Conservation (phyloP, 2,113 vertebrate species). For the Pluvianellus socialis region DNA sequence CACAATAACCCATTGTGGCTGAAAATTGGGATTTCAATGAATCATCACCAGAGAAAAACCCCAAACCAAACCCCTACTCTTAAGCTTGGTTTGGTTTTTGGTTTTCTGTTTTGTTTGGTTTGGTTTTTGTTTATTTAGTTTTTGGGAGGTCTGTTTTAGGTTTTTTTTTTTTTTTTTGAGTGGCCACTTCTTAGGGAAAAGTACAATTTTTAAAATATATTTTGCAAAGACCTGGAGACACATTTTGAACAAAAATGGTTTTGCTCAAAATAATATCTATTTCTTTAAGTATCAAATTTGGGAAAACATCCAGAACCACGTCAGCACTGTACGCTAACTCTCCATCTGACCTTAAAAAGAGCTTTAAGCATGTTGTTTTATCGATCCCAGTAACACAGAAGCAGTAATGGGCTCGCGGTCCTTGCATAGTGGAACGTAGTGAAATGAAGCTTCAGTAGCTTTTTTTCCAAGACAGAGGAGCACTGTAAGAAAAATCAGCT, state of each 20-base stretch:
- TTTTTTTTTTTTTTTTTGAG: not conserved
- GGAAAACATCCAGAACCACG: not conserved
- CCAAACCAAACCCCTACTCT: not conserved
- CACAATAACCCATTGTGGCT: not conserved
- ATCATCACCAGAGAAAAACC: not conserved
- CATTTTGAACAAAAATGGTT: not conserved
- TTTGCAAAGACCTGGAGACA: not conserved
- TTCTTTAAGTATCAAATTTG: not conserved
- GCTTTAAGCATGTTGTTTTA: not conserved
- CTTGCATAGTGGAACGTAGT: accelerated
- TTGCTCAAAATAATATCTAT: not conserved
- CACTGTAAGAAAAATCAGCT: not conserved
- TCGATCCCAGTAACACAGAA: not conserved
- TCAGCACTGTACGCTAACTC: not conserved
- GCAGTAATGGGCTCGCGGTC: not conserved
- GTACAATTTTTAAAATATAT: not conserved
- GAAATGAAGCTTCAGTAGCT: not conserved
- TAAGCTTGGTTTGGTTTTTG: not conserved
- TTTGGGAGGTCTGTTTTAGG: too few relatives aligned
- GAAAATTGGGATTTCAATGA: not conserved
- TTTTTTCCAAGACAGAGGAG: not conserved
- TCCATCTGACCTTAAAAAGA: not conserved
- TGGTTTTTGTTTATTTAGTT: not conserved
- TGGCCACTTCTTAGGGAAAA: not conserved
- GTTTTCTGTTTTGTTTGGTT: not conserved